phyloP scores from a whole-genome alignment of 2,797 vertebrate genomes.

The Glossophaga mutica region DNA sequence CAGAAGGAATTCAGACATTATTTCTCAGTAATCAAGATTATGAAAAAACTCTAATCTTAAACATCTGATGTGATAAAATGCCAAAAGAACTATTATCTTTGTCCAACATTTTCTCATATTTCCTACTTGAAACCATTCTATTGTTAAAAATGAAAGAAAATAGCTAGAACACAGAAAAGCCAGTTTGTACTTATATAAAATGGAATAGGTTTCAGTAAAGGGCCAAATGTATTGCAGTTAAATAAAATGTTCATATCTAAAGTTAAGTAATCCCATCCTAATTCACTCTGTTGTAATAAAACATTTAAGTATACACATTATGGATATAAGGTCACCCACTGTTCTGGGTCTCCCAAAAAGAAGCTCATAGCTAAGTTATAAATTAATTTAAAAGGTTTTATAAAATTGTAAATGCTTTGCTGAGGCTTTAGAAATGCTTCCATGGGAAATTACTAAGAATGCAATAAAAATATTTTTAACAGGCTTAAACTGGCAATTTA shows the following conservation, averaged over 20 bases:
- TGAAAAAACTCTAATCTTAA: conserved; percentile 3
- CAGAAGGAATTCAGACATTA: neutral
- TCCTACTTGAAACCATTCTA: neutral
- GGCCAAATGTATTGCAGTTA: conserved; percentile 55
- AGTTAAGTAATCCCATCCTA: conserved; percentile 70
- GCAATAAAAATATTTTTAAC: conserved; percentile 74
- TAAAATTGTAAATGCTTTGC: conserved; percentile 76
- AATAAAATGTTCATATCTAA: conserved; percentile 65
- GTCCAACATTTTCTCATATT: neutral
- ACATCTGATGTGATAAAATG: conserved; percentile 11
- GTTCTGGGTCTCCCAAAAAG: conserved; percentile 76
- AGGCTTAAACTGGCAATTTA: conserved; percentile 65
- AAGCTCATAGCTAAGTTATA: conserved; percentile 74
- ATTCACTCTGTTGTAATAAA: conserved; percentile 70
- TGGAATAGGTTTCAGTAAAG: conserved; percentile 51
- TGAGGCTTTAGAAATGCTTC: conserved; percentile 74
- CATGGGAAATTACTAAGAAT: conserved; percentile 74
- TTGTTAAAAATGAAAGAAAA: conserved; percentile 40
- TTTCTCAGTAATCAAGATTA: neutral
- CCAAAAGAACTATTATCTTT: neutral
- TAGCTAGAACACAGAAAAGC: neutral
- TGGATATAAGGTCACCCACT: conserved; percentile 76
- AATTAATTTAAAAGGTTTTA: conserved; percentile 79
- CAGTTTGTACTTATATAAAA: conserved; percentile 30
- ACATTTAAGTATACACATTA: conserved; percentile 74